Evolutionary conservation across 1,140 invertebrate genomes (phyloP).

Genomic region (Tetramorium parvispinum): DNA sequence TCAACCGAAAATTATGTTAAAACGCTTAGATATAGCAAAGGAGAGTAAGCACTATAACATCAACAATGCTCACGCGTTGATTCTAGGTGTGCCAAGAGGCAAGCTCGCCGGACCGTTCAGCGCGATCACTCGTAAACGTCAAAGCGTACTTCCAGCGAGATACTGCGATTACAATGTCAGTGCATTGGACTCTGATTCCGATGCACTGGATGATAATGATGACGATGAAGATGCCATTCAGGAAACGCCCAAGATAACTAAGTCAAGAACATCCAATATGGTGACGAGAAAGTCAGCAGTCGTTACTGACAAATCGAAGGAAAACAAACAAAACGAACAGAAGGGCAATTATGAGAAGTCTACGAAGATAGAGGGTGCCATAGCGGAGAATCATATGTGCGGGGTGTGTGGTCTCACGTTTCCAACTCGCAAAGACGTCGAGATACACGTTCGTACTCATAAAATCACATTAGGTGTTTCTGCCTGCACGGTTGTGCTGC

Average conservation of each 20-base stretch:
- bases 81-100: background rate
- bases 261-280: background rate
- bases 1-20: constrained; percentile 80
- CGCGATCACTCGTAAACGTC: constrained; percentile 68
- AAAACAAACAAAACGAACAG: background rate
- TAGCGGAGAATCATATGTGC: constrained; percentile 76
- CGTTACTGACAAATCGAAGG: background rate
- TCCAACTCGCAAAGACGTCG: constrained; percentile 72
- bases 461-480: constrained; percentile 37
- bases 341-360: constrained; percentile 6
- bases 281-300: background rate
- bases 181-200: constrained; percentile 55
- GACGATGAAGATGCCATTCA: too few species aligned
- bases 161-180: constrained; percentile 76
- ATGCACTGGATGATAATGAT: constrained; percentile 16
- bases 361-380: background rate
- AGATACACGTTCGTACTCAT: constrained; percentile 78
- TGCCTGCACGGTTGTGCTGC: background rate
- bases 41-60: constrained; percentile 68
- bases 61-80: constrained; percentile 67
- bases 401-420: constrained; percentile 78
- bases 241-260: background rate
- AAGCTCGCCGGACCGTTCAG: constrained; percentile 51
- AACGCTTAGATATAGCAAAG: constrained; percentile 74
- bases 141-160: constrained; percentile 67